Conservation (phyloP, 2,888 invertebrate species). For the Branchellion lobata region DNA sequence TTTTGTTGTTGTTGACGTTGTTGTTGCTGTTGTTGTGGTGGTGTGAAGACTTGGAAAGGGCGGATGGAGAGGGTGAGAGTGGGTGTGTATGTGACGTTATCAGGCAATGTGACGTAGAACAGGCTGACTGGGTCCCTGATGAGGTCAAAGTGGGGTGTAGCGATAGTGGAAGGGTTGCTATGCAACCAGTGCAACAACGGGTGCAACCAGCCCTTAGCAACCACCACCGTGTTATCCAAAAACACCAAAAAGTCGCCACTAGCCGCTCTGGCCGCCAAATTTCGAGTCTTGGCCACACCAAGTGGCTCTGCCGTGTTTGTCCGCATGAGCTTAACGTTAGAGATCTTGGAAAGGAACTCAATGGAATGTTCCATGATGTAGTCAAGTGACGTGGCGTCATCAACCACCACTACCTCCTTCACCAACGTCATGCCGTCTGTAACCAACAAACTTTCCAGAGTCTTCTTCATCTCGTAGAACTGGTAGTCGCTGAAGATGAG, state of each 20-base stretch:
- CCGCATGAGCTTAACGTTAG: constrained; percentile 45
- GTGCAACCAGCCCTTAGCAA: constrained; percentile 50
- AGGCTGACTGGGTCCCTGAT: constrained; percentile 52
- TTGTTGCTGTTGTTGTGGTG: not conserved
- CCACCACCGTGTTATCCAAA: constrained; percentile 49
- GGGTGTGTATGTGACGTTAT: constrained; percentile 45
- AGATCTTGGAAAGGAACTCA: constrained; percentile 44
- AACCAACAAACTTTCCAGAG: constrained; percentile 49
- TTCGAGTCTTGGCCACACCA: constrained; percentile 46
- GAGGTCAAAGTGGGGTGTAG: constrained; percentile 51
- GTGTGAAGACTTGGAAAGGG: not conserved
- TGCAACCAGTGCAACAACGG: constrained; percentile 48
- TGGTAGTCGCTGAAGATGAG: constrained; percentile 52
- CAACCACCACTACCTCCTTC: constrained; percentile 51
- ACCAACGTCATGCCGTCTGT: constrained; percentile 42
- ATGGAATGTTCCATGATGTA: constrained; percentile 49
- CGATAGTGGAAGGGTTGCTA: constrained; percentile 47
- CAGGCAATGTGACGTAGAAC: constrained; percentile 43
- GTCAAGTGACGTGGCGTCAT: constrained; percentile 52
- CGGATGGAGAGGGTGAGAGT: constrained; percentile 50
- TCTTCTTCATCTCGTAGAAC: constrained; percentile 52
- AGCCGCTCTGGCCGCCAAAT: constrained; percentile 46
- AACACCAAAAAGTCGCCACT: constrained; percentile 49
- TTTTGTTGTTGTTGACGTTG: not conserved
- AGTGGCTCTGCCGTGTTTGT: constrained; percentile 31